A percentile compares a stretch with the other conserved stretches of the same genome.
Evolutionary conservation across 2,797 vertebrate species (phyloP).

Genomic region (Enteromius afrohamiltoni): DNA sequence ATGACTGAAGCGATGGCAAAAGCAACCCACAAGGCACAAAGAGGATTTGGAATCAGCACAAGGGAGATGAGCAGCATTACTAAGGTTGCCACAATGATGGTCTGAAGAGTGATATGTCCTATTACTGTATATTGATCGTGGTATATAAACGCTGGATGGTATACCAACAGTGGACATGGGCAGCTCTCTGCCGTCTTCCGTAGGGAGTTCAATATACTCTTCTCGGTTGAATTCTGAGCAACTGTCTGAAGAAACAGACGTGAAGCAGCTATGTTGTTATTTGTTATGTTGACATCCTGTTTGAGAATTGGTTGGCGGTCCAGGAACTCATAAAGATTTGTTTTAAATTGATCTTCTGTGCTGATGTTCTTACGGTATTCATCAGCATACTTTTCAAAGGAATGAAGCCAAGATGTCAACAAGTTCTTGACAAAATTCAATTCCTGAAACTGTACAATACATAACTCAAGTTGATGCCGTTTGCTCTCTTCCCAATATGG

Average conservation of each 20-base stretch:
- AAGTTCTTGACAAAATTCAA: conserved; percentile 67
- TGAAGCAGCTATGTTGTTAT: conserved; percentile 74
- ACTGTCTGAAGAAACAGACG: conserved; percentile 83
- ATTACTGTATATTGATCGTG: conserved; percentile 85
- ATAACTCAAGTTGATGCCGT: conserved; percentile 67
- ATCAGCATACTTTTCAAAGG: conserved; percentile 65
- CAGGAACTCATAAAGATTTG: conserved; percentile 67
- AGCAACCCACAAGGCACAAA: conserved; percentile 85
- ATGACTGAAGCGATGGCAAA: conserved; percentile 85
- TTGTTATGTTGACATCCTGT: conserved; percentile 75
- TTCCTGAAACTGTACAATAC: conserved; percentile 72
- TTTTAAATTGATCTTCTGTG: conserved; percentile 67
- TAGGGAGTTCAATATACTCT: conserved; percentile 74
- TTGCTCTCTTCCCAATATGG: conserved; percentile 76
- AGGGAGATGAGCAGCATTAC: conserved; percentile 82
- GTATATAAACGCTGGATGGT: conserved; percentile 85
- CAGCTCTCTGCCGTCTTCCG: conserved; percentile 72
- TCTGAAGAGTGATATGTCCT: conserved; percentile 78
- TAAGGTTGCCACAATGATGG: conserved; percentile 72
- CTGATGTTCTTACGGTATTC: conserved; percentile 4
- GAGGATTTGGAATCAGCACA: conserved; percentile 80
- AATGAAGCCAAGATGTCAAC: conserved; percentile 79
- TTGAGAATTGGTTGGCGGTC: conserved; percentile 61
- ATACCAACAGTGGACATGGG: conserved; percentile 76
- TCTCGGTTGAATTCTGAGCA: conserved; percentile 60